A percentile compares a stretch with the other conserved stretches of the same genome.
Conservation (phyloP, 2,797 vertebrate genomes). For the Glyptemys insculpta region DNA sequence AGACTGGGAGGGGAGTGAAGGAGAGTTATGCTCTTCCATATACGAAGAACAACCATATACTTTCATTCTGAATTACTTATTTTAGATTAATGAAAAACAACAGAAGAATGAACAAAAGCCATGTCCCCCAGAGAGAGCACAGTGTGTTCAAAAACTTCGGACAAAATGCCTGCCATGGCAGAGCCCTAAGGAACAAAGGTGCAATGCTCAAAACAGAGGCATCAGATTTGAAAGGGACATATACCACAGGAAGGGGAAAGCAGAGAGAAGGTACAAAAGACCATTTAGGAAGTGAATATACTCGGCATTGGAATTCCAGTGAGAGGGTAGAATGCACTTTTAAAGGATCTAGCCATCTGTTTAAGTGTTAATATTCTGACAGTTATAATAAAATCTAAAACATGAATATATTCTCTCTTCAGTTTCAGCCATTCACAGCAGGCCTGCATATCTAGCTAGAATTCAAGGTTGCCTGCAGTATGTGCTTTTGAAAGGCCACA, state of each 20-base stretch:
- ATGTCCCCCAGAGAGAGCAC: slow-evolving; percentile 32
- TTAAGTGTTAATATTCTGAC: not conserved
- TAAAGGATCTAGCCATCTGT: not conserved
- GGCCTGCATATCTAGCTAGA: not conserved
- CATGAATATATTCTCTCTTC: fast-evolving
- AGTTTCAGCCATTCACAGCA: not conserved
- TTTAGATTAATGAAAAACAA: slow-evolving; percentile 46
- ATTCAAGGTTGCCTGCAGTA: not conserved
- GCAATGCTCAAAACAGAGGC: not conserved
- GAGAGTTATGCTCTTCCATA: not conserved
- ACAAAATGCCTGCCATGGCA: fast-evolving
- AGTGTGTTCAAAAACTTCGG: not conserved
- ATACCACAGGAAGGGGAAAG: fast-evolving
- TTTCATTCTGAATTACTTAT: slow-evolving; percentile 42
- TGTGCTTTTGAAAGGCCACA: not conserved
- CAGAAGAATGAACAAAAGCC: slow-evolving; percentile 27
- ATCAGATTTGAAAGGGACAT: not conserved
- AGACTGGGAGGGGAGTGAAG: not conserved
- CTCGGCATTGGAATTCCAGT: fast-evolving
- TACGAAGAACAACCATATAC: not conserved
- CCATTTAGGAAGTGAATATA: not conserved
- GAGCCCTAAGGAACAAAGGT: slow-evolving; percentile 16
- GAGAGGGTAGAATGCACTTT: not conserved
- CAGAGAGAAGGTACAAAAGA: not conserved
- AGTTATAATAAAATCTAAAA: not conserved